Evolutionary conservation across 2,113 vertebrate species (phyloP), one percentile per base, ranked within the genome.

Genomic region (Grallaria varia): DNA sequence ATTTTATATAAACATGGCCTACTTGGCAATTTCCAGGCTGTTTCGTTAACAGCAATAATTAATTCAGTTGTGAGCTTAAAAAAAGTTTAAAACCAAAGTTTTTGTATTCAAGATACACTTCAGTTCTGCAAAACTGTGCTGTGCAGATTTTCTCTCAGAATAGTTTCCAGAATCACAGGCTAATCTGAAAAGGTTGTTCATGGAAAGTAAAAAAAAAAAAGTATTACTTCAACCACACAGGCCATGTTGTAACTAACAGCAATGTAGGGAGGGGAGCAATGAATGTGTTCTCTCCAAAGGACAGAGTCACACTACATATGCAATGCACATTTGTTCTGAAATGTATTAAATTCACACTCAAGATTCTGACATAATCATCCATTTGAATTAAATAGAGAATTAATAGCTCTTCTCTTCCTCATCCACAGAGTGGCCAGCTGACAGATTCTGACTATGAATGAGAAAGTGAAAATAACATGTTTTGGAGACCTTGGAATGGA

Each of bases 251-350:
- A 75, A 8, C 11, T 35, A 44, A 53, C 30, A 45, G 21, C 9
- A 42, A 25, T 52, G 1, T 56, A 35, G 35, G 15, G 12, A 72
- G 8, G 4, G 31, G 77, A 91, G 35, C 16, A 22, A 14, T 9
- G 63, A 37, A 44, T 47, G 7, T 1, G 3, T 22, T 64, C 2
- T 35, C n/a, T 71, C 35, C 59, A 78, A 62, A 75, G 23, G 14
- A 67, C 31, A 67, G 1, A 12, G 7, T 30, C 60, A 53, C 45
- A 33, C 18, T 4, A 5, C 8, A 22, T 19, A 10, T 1, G 3
- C 49, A 86, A 44, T 6, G 11, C 28, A 74, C 10, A 28, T 37
- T 37, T 62, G 18, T 22, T 81, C 50, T 63, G 23, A 62, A 77
- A 45, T 16, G 13, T 8, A 37, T 2, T 11, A 44, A 18, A 10